A percentile compares a stretch with the other conserved stretches of the same genome.
Evolutionary conservation across 2,888 invertebrate genomes (phyloP).

Genomic region (Agrochola macilenta): DNA sequence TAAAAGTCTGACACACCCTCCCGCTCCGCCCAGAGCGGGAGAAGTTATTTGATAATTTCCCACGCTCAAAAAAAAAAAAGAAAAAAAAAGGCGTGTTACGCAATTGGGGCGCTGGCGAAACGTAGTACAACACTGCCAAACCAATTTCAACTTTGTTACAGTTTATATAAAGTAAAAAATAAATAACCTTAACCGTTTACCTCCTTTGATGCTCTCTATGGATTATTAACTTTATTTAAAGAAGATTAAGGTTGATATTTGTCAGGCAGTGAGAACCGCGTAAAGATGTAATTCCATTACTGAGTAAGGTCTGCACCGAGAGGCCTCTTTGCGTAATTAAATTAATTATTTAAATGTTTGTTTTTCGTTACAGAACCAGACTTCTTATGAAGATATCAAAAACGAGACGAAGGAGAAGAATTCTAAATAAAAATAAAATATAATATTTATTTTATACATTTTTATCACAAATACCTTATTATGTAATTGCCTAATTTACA

Average conservation of each 20-base stretch:
- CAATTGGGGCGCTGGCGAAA: background rate
- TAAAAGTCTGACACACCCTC: no score
- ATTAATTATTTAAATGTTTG: background rate
- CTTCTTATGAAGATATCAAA: conserved; percentile 88
- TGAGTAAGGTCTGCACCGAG: no score
- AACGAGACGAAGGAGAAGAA: conserved; percentile 83
- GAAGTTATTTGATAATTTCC: no score
- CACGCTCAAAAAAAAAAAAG: no score
- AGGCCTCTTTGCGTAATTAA: background rate
- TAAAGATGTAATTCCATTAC: background rate
- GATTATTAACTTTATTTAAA: background rate
- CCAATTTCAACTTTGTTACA: background rate
- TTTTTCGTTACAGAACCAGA: conserved; percentile 81
- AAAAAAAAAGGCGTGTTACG: no score
- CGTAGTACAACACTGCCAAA: no score
- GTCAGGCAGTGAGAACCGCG: background rate
- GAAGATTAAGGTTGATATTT: background rate
- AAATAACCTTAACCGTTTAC: background rate
- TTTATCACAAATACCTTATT: conserved; percentile 23
- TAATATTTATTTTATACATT: conserved; percentile 5
- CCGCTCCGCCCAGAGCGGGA: no score
- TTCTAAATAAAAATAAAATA: conserved; percentile 68
- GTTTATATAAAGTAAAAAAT: background rate
- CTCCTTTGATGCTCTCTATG: background rate
- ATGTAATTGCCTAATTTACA: background rate